These are phyloP conservation scores for Gobio occitaniae DNA, from an alignment of 2,797 vertebrate genomes.

Conservation along the genomic window DNA sequence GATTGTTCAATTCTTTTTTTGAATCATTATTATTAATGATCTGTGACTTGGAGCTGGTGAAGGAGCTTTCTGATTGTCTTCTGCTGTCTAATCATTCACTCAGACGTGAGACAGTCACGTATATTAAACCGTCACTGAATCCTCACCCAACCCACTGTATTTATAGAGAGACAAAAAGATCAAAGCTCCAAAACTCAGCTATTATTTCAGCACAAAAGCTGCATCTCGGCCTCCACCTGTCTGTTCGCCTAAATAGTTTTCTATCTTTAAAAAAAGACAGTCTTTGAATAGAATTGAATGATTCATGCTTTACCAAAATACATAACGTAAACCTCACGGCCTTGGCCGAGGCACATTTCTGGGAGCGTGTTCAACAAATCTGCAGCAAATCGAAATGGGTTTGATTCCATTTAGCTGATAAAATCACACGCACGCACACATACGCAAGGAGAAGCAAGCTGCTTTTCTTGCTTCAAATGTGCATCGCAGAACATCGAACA, in stretches of 20 bases:
- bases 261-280: neutral
- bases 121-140: slow-evolving; percentile 30
- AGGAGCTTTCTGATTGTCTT: neutral
- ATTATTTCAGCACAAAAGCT: slow-evolving; percentile 14
- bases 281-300: slow-evolving; percentile 17
- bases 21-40: neutral
- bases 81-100: slow-evolving; percentile 15
- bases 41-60: neutral
- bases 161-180: neutral
- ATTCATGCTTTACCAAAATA: slow-evolving; percentile 13
- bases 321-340: neutral
- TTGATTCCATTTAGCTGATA: slow-evolving; percentile 11
- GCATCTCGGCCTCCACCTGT: slow-evolving; percentile 9
- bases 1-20: neutral
- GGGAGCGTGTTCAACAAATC: slow-evolving; percentile 30
- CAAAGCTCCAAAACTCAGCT: slow-evolving; percentile 6
- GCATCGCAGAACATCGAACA: slow-evolving; percentile 26
- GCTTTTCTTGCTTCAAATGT: slow-evolving; percentile 9
- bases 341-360: slow-evolving; percentile 26
- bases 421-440: slow-evolving; percentile 8
- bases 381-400: neutral
- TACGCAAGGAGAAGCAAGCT: neutral
- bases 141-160: neutral
- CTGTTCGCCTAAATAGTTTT: neutral
- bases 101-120: slow-evolving; percentile 10